Conservation (phyloP, 1,140 invertebrate species). For the Hycleus phaleratus region DNA sequence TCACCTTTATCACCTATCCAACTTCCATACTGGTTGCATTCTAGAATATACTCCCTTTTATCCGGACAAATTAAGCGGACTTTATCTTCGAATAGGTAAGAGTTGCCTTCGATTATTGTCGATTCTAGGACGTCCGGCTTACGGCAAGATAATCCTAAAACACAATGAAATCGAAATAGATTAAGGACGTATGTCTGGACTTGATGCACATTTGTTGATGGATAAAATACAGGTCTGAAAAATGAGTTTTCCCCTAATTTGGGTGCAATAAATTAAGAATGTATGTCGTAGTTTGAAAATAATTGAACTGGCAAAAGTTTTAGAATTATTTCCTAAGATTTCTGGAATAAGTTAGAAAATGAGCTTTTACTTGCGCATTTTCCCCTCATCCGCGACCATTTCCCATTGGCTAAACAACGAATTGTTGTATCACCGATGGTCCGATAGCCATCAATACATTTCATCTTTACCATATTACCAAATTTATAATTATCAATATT, state of each 20-base stretch:
- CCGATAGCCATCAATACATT: conserved; percentile 44
- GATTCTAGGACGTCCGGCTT: conserved; percentile 24
- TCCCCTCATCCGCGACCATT: conserved; percentile 49
- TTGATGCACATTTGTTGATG: no score
- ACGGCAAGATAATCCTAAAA: conserved; percentile 31
- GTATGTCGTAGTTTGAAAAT: no score
- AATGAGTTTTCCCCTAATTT: no score
- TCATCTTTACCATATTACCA: conserved; percentile 42
- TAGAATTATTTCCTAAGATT: no score
- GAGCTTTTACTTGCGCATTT: conserved; percentile 41
- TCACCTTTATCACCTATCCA: conserved; percentile 27
- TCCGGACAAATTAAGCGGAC: conserved; percentile 27
- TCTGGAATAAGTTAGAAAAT: no score
- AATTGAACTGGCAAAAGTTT: no score
- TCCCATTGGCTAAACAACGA: conserved; percentile 44
- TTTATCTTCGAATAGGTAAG: conserved; percentile 32
- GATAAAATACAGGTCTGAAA: no score
- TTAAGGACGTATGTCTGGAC: no score
- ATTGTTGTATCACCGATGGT: conserved; percentile 44
- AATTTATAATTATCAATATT: conserved; percentile 34
- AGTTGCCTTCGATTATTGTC: conserved; percentile 28
- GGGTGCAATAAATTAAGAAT: no score
- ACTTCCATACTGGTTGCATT: conserved; percentile 26
- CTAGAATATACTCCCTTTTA: conserved; percentile 18
- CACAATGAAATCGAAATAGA: background rate